Evolutionary conservation across 2,113 vertebrate genomes (phyloP), one percentile per base, ranked within the genome.

Genomic region (Apeltes quadracus): DNA sequence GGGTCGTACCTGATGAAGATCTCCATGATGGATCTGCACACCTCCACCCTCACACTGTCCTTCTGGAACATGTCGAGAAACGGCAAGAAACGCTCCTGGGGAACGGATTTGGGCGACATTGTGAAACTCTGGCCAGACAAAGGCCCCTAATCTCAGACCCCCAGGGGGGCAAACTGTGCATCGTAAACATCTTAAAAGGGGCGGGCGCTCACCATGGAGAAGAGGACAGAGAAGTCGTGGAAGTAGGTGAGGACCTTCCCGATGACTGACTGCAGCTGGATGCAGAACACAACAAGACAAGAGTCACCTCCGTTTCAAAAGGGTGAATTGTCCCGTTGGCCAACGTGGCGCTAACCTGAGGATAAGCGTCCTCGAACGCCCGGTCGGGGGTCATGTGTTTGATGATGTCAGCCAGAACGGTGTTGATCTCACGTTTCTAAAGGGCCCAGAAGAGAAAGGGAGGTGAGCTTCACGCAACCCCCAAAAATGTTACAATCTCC

Each of bases 61-160:
- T 98, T 99, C 87, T 99, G 98, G 90, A 99, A 99, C 97, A 99
- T 99, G 91, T 99, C 98, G 54, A 99, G 84, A 87, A 98, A 99
- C 0, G 97, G 97, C 59, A 99, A 89, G 91, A 99, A 99, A 76
- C 97, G 96, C 90, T 99, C 98, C 98, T 99, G 87, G 55, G 7
- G 13, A 54, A 70, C 4, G 57, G 14, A 15, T 48, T 13, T 6
- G 6, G 11, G 3, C 8, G 23, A 3, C 11, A 9, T 23, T 9
- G 11, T 27, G 12, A 18, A 44, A 18, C 18, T 38, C 13, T 34
- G 29, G 23, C 25, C 8, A 0, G 0, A 67, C 0, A 27, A 22
- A 51, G 10, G n/a, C 10, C 48, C 9, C n/a, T 50, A 22, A 50
- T 61, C 32, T 53, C 56, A 38, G 29, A 32, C n/a, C 22, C 29